Percentiles rank a stretch among this genome's conserved stretches.
phyloP scores from a whole-genome alignment of 2,888 invertebrate species.

The Euproctis similis region DNA sequence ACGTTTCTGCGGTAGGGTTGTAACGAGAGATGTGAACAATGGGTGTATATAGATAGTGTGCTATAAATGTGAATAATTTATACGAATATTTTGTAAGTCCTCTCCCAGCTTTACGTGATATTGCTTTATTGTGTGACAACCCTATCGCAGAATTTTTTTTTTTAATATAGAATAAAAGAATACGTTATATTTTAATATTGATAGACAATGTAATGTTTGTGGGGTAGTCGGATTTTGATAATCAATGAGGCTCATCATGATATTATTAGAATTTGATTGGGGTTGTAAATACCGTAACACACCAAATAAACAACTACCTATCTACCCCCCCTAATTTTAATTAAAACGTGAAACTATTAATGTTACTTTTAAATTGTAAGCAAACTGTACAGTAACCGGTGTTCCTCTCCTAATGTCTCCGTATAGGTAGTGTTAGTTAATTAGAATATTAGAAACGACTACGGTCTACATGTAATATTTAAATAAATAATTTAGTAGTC shows the following conservation, averaged over 20 bases:
- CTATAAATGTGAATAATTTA: constrained; percentile 76
- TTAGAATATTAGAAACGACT: constrained; percentile 51
- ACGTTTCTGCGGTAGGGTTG: constrained; percentile 65
- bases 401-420: constrained; percentile 72
- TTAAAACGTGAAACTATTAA: constrained; percentile 54
- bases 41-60: constrained; percentile 74
- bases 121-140: constrained; percentile 58
- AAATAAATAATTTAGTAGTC: constrained; percentile 51
- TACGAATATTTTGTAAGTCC: constrained; percentile 75
- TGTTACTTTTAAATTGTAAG: constrained; percentile 50
- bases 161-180: constrained; percentile 40
- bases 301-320: constrained; percentile 43
- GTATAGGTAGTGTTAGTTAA: constrained; percentile 63
- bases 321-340: constrained; percentile 60
- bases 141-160: constrained; percentile 64
- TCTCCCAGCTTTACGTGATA: constrained; percentile 73
- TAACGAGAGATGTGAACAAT: constrained; percentile 52
- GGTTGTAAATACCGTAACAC: constrained; percentile 62
- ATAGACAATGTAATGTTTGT: constrained; percentile 44
- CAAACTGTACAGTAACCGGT: constrained; percentile 70
- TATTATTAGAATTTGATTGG: constrained; percentile 44
- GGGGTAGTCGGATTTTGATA: constrained; percentile 57
- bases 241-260: constrained; percentile 64
- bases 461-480: constrained; percentile 49
- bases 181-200: constrained; percentile 70